Conservation (phyloP, 1,140 invertebrate genomes). For the Anastrepha ludens region DNA sequence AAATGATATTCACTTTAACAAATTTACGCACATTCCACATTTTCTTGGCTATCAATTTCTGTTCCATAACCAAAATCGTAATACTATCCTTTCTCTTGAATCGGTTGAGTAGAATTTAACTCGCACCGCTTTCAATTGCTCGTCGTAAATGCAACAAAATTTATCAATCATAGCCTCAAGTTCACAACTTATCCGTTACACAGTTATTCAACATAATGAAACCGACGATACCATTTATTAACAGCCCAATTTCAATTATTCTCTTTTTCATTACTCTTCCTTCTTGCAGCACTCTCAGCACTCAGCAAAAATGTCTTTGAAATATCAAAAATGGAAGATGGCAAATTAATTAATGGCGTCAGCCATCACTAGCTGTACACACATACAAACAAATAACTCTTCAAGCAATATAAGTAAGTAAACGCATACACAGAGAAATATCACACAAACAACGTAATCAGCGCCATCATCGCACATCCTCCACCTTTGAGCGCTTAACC, state of each 20-base stretch:
- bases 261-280: background rate
- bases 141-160: background rate
- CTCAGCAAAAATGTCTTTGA: slow-evolving; percentile 9
- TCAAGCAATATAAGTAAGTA: background rate
- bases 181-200: background rate
- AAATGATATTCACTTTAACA: background rate
- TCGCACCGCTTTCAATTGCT: background rate
- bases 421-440: background rate
- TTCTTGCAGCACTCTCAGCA: background rate
- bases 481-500: background rate
- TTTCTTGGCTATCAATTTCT: no score
- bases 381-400: slow-evolving; percentile 1
- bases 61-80: no score
- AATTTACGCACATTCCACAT: no score
- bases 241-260: background rate
- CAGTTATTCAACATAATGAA: background rate
- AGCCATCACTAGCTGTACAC: background rate
- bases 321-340: slow-evolving; percentile 1
- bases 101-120: background rate
- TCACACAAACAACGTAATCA: background rate
- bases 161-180: slow-evolving; percentile 30
- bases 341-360: slow-evolving; percentile 19
- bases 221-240: background rate
- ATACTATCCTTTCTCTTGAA: background rate
- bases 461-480: background rate